phyloP scores from a whole-genome alignment of 2,888 invertebrate species.

The Stictocephala bisonia region DNA sequence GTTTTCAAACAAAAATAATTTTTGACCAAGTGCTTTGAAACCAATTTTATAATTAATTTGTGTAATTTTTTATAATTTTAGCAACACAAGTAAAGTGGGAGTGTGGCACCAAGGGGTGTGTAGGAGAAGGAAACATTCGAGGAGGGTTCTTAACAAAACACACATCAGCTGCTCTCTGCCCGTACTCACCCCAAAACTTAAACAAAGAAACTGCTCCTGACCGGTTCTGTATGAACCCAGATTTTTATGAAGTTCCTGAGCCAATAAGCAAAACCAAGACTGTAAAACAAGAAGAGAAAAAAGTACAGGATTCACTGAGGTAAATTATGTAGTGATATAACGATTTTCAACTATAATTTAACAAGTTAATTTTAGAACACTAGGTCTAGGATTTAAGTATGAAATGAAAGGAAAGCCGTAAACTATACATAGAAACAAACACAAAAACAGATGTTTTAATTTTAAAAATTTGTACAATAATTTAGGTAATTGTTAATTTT shows the following conservation, averaged over 20 bases:
- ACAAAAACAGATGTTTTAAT: too few species aligned
- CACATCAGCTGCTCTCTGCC: conserved; percentile 78
- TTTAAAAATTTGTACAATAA: too few species aligned
- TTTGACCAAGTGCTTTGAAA: too few species aligned
- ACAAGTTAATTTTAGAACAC: too few species aligned
- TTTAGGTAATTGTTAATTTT: too few species aligned
- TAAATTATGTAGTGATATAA: too few species aligned
- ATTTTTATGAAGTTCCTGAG: conserved; percentile 58
- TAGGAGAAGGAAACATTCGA: conserved; percentile 88
- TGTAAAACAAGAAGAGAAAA: conserved; percentile 38
- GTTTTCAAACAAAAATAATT: too few species aligned
- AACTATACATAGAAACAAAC: too few species aligned
- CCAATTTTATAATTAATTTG: conserved; percentile 26
- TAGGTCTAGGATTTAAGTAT: too few species aligned
- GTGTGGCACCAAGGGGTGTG: conserved; percentile 88
- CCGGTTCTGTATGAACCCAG: conserved; percentile 67
- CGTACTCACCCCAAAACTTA: conserved; percentile 74
- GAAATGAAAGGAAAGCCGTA: too few species aligned
- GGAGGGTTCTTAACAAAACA: conserved; percentile 82
- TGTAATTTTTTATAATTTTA: background rate
- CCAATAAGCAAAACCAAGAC: conserved; percentile 13
- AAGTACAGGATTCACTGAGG: background rate
- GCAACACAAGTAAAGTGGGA: conserved; percentile 66
- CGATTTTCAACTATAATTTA: too few species aligned
- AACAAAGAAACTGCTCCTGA: conserved; percentile 67